Evolutionary conservation across 1,140 invertebrate genomes (phyloP).

Genomic region (Episyrphus balteatus): DNA sequence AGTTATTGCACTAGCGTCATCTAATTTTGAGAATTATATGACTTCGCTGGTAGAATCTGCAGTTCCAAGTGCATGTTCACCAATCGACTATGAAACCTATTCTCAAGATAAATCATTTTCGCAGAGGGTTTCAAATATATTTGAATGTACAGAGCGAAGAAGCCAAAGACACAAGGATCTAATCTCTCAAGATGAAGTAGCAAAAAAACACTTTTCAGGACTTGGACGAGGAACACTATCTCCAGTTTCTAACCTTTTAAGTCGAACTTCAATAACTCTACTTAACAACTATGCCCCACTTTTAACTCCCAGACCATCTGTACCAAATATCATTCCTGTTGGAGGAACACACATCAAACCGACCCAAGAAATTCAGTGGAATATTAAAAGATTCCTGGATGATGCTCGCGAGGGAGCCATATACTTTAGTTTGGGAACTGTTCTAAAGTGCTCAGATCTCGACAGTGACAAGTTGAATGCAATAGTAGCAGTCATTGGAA

Average conservation of each 20-base stretch:
- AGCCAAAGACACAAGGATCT: slow-evolving; percentile 14
- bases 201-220: slow-evolving; percentile 23
- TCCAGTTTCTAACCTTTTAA: slow-evolving; percentile 37
- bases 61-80: slow-evolving; percentile 25
- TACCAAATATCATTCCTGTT: slow-evolving; percentile 27
- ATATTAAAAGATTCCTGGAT: slow-evolving; percentile 36
- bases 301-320: slow-evolving; percentile 19
- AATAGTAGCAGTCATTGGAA: slow-evolving; percentile 33
- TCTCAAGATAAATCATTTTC: slow-evolving; percentile 11
- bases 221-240: slow-evolving; percentile 23
- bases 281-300: slow-evolving; percentile 33
- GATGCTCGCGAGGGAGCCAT: slow-evolving; percentile 41
- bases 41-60: slow-evolving; percentile 21
- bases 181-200: slow-evolving; percentile 13
- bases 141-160: slow-evolving; percentile 12
- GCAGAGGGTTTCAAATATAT: slow-evolving; percentile 16
- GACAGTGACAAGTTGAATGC: slow-evolving; percentile 25
- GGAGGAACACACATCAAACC: slow-evolving; percentile 32
- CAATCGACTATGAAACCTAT: slow-evolving; percentile 14
- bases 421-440: slow-evolving; percentile 42
- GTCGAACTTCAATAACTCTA: slow-evolving; percentile 33
- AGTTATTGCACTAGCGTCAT: slow-evolving; percentile 31
- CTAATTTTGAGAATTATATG: slow-evolving; percentile 29
- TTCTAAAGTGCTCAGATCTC: slow-evolving; percentile 22
- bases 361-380: slow-evolving; percentile 33